Evolutionary conservation across 2,888 invertebrate species (phyloP).

Genomic region (Cenopis cana): DNA sequence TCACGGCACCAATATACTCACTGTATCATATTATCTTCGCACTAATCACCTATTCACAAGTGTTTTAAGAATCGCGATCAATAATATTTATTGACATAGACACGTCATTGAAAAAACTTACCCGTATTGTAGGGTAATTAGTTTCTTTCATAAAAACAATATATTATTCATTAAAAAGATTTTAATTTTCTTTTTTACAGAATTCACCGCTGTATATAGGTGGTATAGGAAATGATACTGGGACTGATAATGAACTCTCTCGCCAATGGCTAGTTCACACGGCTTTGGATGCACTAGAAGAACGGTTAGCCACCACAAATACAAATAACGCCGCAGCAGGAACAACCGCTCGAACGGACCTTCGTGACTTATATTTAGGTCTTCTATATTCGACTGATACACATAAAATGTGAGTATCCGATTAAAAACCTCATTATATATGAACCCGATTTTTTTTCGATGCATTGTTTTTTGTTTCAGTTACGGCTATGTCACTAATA

Average conservation of each 20-base stretch:
- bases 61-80: conserved; percentile 5
- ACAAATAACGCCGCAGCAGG: conserved; percentile 78
- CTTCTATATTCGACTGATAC: conserved; percentile 97
- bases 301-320: conserved; percentile 86
- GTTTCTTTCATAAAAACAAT: neutral
- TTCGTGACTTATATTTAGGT: conserved; percentile 95
- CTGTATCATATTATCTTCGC: neutral
- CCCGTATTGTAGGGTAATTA: conserved; percentile 24
- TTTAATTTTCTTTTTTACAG: conserved; percentile 77
- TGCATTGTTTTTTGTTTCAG: conserved; percentile 71
- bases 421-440: neutral
- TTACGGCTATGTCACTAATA: conserved; percentile 98
- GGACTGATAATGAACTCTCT: conserved; percentile 93
- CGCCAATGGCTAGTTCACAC: conserved; percentile 97
- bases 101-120: conserved; percentile 35
- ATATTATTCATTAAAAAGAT: neutral
- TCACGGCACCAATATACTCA: conserved; percentile 30
- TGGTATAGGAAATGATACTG: conserved; percentile 81
- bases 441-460: conserved; percentile 8
- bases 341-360: conserved; percentile 87
- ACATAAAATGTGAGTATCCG: conserved; percentile 93
- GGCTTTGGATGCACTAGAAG: conserved; percentile 95
- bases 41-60: conserved; percentile 1
- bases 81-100: conserved; percentile 37
- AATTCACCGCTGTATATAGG: conserved; percentile 96